Evolutionary conservation across 2,113 vertebrate genomes (phyloP), one percentile per base, ranked within the genome.

Genomic region (Actenoides hombroni): DNA sequence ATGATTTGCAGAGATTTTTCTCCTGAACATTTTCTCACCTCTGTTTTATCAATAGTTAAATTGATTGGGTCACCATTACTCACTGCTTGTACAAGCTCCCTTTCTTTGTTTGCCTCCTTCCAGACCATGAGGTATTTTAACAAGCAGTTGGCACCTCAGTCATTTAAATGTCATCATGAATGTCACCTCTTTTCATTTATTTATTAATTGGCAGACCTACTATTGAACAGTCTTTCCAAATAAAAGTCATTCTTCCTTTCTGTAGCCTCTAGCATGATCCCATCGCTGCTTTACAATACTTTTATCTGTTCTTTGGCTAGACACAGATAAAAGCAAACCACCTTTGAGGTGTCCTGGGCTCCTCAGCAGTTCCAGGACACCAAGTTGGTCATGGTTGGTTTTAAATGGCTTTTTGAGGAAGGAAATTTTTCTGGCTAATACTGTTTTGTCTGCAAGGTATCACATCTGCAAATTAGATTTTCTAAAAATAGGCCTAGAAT

Each of bases 1-100:
- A 94, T 93, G 92, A 96, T 97, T 97, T 93, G 77, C 81, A 77
- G 93, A 95, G 93, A 70, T 88, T 96, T 96, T 91, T 75, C 80
- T 56, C 69, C 53, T 74, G 74, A 68, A 93, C 65, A 57, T 95
- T 96, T 96, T 88, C 42, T 96, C 86, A 94, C 95, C 92, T 96
- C 89, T 94, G 78, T 92, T 97, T 88, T 92, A 86, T 92, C 96
- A 94, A 91, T 96, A 96, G 86, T 95, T 93, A 92, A 83, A 95
- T 95, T 94, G 93, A 96, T 84, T 95, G 90, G 93, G 88, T 95
- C 74, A 76, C 92, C 49, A 42, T 97, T 94, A 87, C 84, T 96
- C 87, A 78, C 60, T 87, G 80, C 90, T 96, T 89, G 46, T 82
- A 83, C 44, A 86, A 91, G 57, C 70, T 37, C 25, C 76, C 31